These are phyloP conservation scores for Drosophila bocki DNA, from an alignment of 1,140 invertebrate genomes.

Conservation along the genomic window DNA sequence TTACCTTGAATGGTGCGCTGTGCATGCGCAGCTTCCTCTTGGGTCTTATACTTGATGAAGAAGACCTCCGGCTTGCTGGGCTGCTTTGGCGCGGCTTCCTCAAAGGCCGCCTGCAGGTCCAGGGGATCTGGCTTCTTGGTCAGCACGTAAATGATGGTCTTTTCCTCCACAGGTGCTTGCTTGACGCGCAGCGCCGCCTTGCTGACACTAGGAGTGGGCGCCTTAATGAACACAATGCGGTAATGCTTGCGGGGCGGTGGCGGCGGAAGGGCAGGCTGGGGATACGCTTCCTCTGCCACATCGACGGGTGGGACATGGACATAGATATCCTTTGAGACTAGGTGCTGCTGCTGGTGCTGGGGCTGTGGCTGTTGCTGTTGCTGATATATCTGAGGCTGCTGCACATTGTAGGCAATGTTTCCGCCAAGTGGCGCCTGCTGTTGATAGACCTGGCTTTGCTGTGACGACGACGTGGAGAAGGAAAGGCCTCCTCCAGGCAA, in stretches of 20 bases:
- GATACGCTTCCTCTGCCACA: constrained; percentile 54
- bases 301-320: constrained; percentile 81
- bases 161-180: constrained; percentile 90
- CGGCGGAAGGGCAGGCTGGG: constrained; percentile 45
- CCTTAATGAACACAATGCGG: constrained; percentile 95
- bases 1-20: constrained; percentile 84
- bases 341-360: constrained; percentile 4
- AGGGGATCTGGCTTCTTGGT: constrained; percentile 91
- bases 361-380: constrained; percentile 19
- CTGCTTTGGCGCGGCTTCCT: constrained; percentile 87
- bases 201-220: constrained; percentile 89
- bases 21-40: constrained; percentile 86
- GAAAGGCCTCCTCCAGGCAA: constrained; percentile 13
- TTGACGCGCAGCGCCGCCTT: constrained; percentile 87
- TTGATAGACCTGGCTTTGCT: constrained; percentile 42
- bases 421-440: constrained; percentile 29
- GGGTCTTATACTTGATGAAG: constrained; percentile 91
- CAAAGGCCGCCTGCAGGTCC: constrained; percentile 86
- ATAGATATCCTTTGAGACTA: constrained; percentile 83
- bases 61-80: constrained; percentile 91
- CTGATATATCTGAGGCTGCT: constrained; percentile 21
- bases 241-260: constrained; percentile 91
- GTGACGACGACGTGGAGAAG: constrained; percentile 5
- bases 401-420: constrained; percentile 42
- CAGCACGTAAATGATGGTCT: constrained; percentile 94